A percentile compares a stretch with the other conserved stretches of the same genome.
phyloP scores from a whole-genome alignment of 2,888 invertebrate genomes.

The Augochlorella aurata region DNA sequence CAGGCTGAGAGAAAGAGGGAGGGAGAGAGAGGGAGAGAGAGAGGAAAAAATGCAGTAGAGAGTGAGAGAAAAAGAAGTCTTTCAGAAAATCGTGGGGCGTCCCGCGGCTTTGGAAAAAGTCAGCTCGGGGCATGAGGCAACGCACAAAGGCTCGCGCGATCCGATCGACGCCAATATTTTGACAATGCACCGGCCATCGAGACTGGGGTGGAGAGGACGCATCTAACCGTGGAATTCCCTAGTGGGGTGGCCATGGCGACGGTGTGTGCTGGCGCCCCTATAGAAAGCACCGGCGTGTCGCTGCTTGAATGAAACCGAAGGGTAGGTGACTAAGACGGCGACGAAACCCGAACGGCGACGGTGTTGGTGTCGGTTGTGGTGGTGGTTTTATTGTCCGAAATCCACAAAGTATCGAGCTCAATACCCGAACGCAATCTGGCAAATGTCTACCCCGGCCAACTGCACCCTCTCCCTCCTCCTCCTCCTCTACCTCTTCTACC shows the following conservation, averaged over 20 bases:
- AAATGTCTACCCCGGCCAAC: constrained; percentile 70
- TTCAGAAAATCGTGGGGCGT: constrained; percentile 56
- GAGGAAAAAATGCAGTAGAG: not conserved
- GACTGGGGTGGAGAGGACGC: constrained; percentile 44
- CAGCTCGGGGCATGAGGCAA: constrained; percentile 73
- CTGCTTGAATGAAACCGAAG: constrained; percentile 62
- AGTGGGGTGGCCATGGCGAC: constrained; percentile 41
- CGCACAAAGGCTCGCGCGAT: constrained; percentile 71
- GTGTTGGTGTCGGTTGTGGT: constrained; percentile 44
- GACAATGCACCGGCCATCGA: constrained; percentile 80
- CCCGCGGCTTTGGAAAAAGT: constrained; percentile 68
- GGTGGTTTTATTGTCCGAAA: constrained; percentile 75
- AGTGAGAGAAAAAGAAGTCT: constrained; percentile 46
- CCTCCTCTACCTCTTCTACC: not conserved
- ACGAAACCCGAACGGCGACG: constrained; percentile 41
- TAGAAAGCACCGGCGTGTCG: constrained; percentile 58
- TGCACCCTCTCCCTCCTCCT: not conserved
- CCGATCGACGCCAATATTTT: constrained; percentile 81
- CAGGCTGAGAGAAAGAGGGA: not conserved
- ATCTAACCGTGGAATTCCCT: constrained; percentile 64
- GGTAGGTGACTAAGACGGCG: constrained; percentile 58
- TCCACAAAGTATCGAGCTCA: constrained; percentile 77
- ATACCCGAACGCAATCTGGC: constrained; percentile 72
- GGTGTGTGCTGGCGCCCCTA: constrained; percentile 54
- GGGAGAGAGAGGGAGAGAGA: not conserved